A percentile compares a stretch with the other conserved stretches of the same genome.
phyloP scores from a whole-genome alignment of 2,888 invertebrate genomes.

The Pyrrhia umbra region DNA sequence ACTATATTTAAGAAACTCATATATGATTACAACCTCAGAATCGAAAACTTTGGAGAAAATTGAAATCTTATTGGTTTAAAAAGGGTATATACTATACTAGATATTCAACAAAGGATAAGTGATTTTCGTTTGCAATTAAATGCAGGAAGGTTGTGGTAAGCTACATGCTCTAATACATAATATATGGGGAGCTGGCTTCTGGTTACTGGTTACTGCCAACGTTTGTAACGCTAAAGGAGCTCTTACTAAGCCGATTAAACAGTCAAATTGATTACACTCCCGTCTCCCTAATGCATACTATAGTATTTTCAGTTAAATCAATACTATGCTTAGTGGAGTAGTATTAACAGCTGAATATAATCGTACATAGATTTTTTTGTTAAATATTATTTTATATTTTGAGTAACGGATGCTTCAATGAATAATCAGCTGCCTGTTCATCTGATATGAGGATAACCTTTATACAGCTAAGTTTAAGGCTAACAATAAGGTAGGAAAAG shows the following conservation, averaged over 20 bases:
- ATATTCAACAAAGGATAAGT: no score
- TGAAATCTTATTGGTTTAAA: conserved; percentile 3
- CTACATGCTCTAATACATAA: conserved; percentile 50
- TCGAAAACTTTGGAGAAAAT: conserved; percentile 17
- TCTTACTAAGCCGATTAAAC: conserved; percentile 50
- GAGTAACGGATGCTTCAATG: no score
- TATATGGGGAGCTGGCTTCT: conserved; percentile 40
- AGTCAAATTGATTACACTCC: conserved; percentile 51
- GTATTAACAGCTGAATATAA: neutral
- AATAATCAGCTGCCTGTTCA: no score
- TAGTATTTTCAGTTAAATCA: conserved; percentile 1
- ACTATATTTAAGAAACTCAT: neutral
- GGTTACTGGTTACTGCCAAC: conserved; percentile 22
- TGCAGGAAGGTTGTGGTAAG: conserved; percentile 17
- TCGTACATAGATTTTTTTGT: no score
- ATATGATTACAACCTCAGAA: conserved; percentile 19
- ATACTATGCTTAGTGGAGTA: neutral
- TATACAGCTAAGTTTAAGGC: no score
- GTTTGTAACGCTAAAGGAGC: conserved; percentile 35
- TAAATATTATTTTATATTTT: no score
- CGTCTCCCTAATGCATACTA: conserved; percentile 24
- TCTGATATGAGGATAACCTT: no score
- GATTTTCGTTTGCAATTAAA: conserved; percentile 36
- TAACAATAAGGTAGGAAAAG: no score
- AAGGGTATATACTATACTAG: conserved; percentile 10